A percentile compares a stretch with the other conserved stretches of the same genome.
These are phyloP conservation scores for Acanthochromis polyacanthus DNA, from an alignment of 2,113 vertebrate species.

Conservation along the genomic window DNA sequence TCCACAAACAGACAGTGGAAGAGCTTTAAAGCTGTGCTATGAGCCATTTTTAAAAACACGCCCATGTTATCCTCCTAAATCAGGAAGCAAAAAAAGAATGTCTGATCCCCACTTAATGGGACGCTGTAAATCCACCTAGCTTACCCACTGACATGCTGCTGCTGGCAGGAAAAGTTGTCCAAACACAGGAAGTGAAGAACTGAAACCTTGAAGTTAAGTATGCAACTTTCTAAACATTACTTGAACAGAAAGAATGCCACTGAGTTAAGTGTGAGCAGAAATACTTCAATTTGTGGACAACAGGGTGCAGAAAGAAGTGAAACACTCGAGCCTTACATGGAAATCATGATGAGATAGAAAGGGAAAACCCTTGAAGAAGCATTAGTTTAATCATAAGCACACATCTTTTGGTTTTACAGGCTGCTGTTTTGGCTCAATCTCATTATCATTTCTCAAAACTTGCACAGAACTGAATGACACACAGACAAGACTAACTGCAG, in stretches of 20 bases:
- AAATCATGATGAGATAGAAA: neutral
- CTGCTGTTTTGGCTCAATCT: neutral
- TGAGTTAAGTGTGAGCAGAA: neutral
- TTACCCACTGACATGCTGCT: constrained; percentile 9
- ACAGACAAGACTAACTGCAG: neutral
- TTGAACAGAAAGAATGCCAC: constrained; percentile 6
- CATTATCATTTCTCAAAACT: neutral
- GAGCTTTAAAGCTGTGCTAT: constrained; percentile 1
- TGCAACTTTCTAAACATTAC: neutral
- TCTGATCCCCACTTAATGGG: neutral
- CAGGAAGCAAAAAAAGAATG: neutral
- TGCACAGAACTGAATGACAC: neutral
- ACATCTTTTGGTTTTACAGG: neutral
- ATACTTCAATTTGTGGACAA: neutral
- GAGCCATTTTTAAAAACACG: constrained; percentile 5
- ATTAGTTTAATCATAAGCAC: too few relatives aligned
- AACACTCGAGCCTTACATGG: neutral
- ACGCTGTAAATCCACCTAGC: constrained; percentile 27
- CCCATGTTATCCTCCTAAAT: constrained; percentile 17
- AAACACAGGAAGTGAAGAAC: constrained; percentile 46
- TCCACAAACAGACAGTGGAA: constrained; percentile 22
- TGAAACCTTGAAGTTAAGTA: neutral
- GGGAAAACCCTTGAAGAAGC: neutral
- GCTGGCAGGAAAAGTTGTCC: constrained; percentile 20
- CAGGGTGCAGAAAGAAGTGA: neutral